Percentiles rank a stretch among this genome's conserved stretches.
These are phyloP conservation scores for Eumacrocentrus americanus DNA, from an alignment of 2,888 invertebrate species.

Conservation along the genomic window DNA sequence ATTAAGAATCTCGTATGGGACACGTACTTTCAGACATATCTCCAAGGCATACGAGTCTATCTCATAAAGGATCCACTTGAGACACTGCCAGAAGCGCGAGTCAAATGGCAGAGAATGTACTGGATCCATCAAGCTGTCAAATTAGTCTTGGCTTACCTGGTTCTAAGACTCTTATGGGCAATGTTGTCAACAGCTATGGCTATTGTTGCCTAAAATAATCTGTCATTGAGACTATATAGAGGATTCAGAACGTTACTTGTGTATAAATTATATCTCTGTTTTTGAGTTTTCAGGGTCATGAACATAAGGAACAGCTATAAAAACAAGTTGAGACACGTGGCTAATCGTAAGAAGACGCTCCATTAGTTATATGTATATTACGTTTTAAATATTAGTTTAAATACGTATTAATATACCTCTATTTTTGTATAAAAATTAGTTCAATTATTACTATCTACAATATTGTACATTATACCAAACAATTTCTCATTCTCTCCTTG, in stretches of 20 bases:
- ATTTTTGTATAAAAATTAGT: not conserved
- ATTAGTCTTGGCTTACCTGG: conserved; percentile 46
- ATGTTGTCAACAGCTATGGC: conserved; percentile 37
- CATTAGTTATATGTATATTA: too few species aligned
- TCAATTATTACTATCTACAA: not conserved
- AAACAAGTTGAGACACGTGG: too few species aligned
- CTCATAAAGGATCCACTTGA: conserved; percentile 80
- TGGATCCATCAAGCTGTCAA: conserved; percentile 57
- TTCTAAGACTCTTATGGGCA: conserved; percentile 51
- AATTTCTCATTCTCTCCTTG: not conserved
- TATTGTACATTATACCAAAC: not conserved
- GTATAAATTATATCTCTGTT: not conserved
- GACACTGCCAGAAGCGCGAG: conserved; percentile 70
- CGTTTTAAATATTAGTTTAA: not conserved
- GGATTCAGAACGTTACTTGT: not conserved
- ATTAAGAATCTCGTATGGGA: conserved; percentile 78
- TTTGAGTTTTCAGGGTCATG: not conserved
- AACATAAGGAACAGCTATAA: not conserved
- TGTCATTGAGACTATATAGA: not conserved
- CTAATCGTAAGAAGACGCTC: too few species aligned
- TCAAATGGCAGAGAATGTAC: conserved; percentile 64
- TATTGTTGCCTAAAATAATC: conserved; percentile 15
- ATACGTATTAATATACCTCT: not conserved
- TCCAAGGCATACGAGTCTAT: conserved; percentile 77
- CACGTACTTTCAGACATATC: conserved; percentile 71